These are phyloP conservation scores for Noctua comes DNA, from an alignment of 2,888 invertebrate genomes.

Conservation along the genomic window DNA sequence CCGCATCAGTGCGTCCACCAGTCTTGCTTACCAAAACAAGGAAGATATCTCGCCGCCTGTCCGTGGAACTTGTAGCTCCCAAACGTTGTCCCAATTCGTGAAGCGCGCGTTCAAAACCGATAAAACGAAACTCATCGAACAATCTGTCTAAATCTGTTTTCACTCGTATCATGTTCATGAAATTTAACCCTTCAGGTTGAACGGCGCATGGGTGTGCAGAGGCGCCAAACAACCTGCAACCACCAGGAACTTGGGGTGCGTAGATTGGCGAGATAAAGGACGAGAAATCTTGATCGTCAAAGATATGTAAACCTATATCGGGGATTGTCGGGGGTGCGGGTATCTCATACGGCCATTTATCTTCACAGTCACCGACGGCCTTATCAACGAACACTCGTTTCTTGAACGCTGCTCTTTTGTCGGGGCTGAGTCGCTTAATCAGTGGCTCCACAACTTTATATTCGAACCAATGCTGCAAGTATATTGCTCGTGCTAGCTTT, in stretches of 20 bases:
- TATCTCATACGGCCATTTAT: constrained; percentile 71
- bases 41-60: constrained; percentile 80
- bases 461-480: constrained; percentile 71
- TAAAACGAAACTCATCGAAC: constrained; percentile 79
- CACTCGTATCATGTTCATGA: background rate
- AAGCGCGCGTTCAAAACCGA: constrained; percentile 75
- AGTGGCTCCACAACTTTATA: constrained; percentile 77
- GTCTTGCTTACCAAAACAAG: constrained; percentile 82
- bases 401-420: constrained; percentile 72
- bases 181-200: constrained; percentile 2
- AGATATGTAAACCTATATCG: constrained; percentile 34
- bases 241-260: background rate
- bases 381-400: constrained; percentile 77
- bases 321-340: constrained; percentile 49
- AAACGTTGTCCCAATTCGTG: constrained; percentile 75
- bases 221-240: background rate
- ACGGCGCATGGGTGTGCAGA: background rate
- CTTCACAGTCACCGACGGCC: constrained; percentile 66
- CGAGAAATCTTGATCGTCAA: constrained; percentile 52
- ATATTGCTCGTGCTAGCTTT: constrained; percentile 74
- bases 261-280: background rate
- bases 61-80: constrained; percentile 70
- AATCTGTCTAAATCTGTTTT: constrained; percentile 74
- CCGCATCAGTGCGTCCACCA: constrained; percentile 73
- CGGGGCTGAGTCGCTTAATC: constrained; percentile 70